Evolutionary conservation across 1,140 invertebrate species (phyloP).

Genomic region (Heliconius hermathena): DNA sequence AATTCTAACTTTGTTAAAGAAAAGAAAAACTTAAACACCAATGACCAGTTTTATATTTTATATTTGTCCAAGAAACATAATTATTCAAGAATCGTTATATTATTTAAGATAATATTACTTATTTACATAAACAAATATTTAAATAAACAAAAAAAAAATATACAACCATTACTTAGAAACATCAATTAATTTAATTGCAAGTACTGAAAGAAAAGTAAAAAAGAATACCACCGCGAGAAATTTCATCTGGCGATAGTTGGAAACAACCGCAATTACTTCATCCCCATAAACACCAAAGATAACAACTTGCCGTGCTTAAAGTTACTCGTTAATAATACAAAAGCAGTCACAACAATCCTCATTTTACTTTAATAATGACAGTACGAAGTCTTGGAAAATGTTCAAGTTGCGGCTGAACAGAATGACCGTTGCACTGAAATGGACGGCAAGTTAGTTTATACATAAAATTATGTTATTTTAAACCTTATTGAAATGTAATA

Average conservation of each 20-base stretch:
- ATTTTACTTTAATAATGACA: conserved; percentile 70
- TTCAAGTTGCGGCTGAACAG: conserved; percentile 61
- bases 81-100: too few species aligned
- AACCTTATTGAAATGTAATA: conserved; percentile 34
- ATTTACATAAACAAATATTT: too few species aligned
- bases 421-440: conserved; percentile 64
- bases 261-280: conserved; percentile 26
- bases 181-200: not conserved
- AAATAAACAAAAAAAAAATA: too few species aligned
- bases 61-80: too few species aligned
- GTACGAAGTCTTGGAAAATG: conserved; percentile 65
- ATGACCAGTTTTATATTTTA: too few species aligned
- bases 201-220: not conserved
- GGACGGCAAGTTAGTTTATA: conserved; percentile 41
- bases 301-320: conserved; percentile 48
- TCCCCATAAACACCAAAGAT: conserved; percentile 41
- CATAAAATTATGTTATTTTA: conserved; percentile 33
- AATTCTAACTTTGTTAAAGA: too few species aligned
- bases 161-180: too few species aligned
- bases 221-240: not conserved
- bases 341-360: conserved; percentile 64
- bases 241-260: conserved; percentile 7
- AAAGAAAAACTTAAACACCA: too few species aligned
- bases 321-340: conserved; percentile 61
- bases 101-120: too few species aligned